Base-by-base conservation (phyloP, 2,113 vertebrate genomes). In the Microcebus tavaratra region DNA sequence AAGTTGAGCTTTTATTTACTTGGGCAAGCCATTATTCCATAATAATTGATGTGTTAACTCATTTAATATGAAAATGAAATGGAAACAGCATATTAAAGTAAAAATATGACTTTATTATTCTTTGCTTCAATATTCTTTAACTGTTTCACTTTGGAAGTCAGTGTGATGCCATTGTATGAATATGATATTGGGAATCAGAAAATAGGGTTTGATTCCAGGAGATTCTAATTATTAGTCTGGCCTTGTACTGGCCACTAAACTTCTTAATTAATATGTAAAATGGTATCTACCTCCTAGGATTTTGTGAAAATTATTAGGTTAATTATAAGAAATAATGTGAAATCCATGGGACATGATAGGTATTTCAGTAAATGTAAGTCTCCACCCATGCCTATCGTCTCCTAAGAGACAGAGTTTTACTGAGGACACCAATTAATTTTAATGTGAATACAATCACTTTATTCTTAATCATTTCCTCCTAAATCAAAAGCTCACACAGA, bases 251-350 rank as follows among this genome's bases (percentile, higher is more conserved):
- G 57, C 82, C 63, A 72, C 80, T 84, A 83, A 93, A 45, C 57
- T 87, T 96, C 73, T 94, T 95, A 94, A 97, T 91, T 96, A 94
- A 94, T 75, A 93, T 61, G 76, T 95, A 48, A 96, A 90, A 97
- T 95, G 48, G 67, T 90, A 57, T 87, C 53, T 48, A 67, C 34
- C 86, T 93, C 45, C 18, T 70, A 84, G 79, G 63, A 65, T 84
- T 95, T 93, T 93, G 87, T 85, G 39, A 95, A 93, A 85, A 96
- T 96, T 72, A 95, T 48, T 50, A 65, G 72, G 57, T 93, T 97
- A 93, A 95, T 90, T 94, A 87, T 79, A 96, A 42, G 34, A 96
- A 94, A 94, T 95, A 95, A 95, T 61, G 3, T 87, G 59, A 92
- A 95, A 84, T 55, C 57, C 36, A 39, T 50, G 34, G 65, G 91